These are phyloP conservation scores for Dromius quadrimaculatus DNA, from an alignment of 2,888 invertebrate species.

Conservation along the genomic window DNA sequence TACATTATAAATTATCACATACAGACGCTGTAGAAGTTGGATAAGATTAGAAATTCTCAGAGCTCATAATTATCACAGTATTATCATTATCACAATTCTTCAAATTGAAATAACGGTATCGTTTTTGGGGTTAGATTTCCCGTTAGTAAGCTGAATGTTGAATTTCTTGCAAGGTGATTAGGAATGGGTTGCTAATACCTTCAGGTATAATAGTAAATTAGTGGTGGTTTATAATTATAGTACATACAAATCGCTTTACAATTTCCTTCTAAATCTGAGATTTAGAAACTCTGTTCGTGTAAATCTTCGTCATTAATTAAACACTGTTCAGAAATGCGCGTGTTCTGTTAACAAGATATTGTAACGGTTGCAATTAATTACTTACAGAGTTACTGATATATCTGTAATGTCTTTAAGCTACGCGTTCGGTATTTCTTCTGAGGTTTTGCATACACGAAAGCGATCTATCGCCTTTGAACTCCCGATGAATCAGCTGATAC, in stretches of 20 bases:
- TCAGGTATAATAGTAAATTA: conserved; percentile 19
- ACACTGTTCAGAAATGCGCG: conserved; percentile 21
- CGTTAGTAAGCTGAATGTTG: too few species aligned
- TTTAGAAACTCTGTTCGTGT: conserved; percentile 9
- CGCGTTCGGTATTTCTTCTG: background rate
- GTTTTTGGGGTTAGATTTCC: too few species aligned
- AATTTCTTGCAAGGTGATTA: background rate
- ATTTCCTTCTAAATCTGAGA: background rate
- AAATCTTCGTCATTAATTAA: conserved; percentile 33
- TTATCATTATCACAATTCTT: conserved; percentile 15
- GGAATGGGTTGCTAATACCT: background rate
- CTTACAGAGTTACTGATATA: conserved; percentile 33
- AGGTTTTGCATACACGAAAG: background rate
- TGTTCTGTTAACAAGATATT: conserved; percentile 46
- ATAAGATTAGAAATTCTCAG: conserved; percentile 1
- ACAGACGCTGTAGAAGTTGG: too few species aligned
- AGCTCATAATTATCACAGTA: conserved; percentile 1
- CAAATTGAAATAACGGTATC: conserved; percentile 9
- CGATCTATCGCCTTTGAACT: conserved; percentile 29
- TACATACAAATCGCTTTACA: conserved; percentile 26
- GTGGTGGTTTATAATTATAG: too few species aligned
- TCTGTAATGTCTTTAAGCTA: conserved; percentile 12
- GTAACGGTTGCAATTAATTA: conserved; percentile 44
- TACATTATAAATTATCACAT: conserved; percentile 19
- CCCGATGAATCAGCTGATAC: conserved; percentile 27